Percentiles rank a stretch among this genome's conserved stretches.
Evolutionary conservation across 1,140 invertebrate genomes (phyloP).

Genomic region (Sycophaga agraensis): DNA sequence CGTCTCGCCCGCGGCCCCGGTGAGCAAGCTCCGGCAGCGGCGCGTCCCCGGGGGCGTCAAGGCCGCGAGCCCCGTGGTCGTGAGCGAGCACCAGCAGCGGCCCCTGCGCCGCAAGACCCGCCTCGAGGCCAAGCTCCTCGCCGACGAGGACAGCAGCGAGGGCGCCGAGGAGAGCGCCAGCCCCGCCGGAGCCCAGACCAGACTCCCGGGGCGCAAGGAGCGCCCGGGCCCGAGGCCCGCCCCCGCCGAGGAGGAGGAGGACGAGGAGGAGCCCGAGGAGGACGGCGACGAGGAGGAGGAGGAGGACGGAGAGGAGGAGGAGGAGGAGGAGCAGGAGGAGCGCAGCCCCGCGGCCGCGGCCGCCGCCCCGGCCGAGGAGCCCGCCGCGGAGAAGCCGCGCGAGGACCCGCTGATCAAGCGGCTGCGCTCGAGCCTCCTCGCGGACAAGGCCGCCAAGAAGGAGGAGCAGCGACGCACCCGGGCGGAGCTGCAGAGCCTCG

Average conservation of each 20-base stretch:
- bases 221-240: conserved; percentile 28
- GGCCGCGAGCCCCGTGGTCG: background rate
- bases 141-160: conserved; percentile 14
- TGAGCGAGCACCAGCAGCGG: background rate
- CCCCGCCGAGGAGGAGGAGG: conserved; percentile 18
- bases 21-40: conserved; percentile 43
- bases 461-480: conserved; percentile 15
- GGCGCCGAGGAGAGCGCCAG: conserved; percentile 8
- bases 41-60: background rate
- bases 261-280: conserved; percentile 28
- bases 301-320: conserved; percentile 22
- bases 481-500: conserved; percentile 5
- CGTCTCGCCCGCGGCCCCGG: conserved; percentile 34
- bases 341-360: conserved; percentile 9
- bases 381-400: conserved; percentile 24
- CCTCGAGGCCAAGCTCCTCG: conserved; percentile 31
- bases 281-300: background rate
- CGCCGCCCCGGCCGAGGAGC: conserved; percentile 11
- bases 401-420: conserved; percentile 42
- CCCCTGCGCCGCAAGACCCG: conserved; percentile 10
- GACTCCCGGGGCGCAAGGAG: background rate
- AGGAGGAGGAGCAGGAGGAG: conserved; percentile 26
- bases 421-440: conserved; percentile 26
- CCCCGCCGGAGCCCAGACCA: background rate
- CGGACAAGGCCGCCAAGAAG: conserved; percentile 27